Percentiles rank a stretch among this genome's conserved stretches.
Conservation (phyloP, 2,888 invertebrate genomes). For the Proisotoma minuta region DNA sequence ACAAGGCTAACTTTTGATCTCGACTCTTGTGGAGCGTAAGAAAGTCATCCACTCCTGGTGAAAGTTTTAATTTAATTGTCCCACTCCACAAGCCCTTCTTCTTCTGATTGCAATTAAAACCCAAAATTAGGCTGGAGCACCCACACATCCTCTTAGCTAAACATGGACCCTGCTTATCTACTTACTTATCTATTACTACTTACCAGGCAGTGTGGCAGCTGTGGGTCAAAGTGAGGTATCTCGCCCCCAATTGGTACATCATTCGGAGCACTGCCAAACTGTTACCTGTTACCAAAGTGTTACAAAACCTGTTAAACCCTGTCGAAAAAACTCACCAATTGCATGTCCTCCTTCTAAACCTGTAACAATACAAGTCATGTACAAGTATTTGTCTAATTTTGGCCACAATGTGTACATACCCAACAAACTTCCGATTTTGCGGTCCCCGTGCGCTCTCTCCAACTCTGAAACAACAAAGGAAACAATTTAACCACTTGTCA, state of each 20-base stretch:
- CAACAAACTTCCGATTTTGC: slow-evolving; percentile 43
- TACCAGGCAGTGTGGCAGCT: slow-evolving; percentile 47
- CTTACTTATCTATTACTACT: too few relatives aligned
- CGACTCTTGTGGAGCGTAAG: neutral
- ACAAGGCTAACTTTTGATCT: neutral
- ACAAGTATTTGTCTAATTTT: too few relatives aligned
- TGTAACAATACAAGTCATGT: too few relatives aligned
- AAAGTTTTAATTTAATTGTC: neutral
- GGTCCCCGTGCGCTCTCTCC: slow-evolving; percentile 42
- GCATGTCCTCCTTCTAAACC: slow-evolving; percentile 66
- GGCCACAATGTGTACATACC: too few relatives aligned
- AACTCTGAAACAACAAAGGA: slow-evolving; percentile 33
- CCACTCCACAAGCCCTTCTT: neutral
- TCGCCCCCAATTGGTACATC: slow-evolving; percentile 74
- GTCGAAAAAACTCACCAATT: too few relatives aligned
- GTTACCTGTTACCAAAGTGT: too few relatives aligned
- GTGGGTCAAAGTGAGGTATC: slow-evolving; percentile 68
- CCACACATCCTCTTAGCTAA: too few relatives aligned
- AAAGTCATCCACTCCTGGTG: neutral
- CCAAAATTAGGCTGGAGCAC: slow-evolving; percentile 8
- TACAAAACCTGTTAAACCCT: too few relatives aligned
- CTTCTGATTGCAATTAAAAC: neutral
- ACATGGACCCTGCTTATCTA: too few relatives aligned
- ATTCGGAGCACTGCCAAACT: slow-evolving; percentile 73
- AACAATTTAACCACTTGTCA: neutral